Percentiles rank a stretch among this genome's conserved stretches.
Evolutionary conservation across 1,140 invertebrate species (phyloP).

Genomic region (Lepidurus packardi): DNA sequence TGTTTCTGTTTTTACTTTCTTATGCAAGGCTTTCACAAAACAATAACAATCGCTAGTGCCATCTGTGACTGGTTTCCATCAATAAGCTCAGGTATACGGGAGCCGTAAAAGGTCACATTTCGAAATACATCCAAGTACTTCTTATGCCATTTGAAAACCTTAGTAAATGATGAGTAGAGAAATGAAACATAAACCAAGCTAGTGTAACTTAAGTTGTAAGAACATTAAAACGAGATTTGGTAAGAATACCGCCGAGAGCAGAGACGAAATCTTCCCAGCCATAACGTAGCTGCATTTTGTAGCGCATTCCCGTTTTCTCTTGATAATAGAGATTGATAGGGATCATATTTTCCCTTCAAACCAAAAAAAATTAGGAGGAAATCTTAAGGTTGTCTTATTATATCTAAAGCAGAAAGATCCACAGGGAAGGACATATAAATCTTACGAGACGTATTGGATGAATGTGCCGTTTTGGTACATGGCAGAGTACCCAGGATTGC

Average conservation of each 20-base stretch:
- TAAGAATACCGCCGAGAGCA: neutral
- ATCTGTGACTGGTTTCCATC: no score
- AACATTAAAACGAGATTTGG: neutral
- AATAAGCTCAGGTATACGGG: no score
- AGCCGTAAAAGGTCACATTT: no score
- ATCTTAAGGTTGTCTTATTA: neutral
- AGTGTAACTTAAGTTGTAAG: no score
- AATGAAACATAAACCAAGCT: no score
- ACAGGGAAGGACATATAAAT: neutral
- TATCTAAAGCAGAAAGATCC: no score
- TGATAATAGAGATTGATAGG: neutral
- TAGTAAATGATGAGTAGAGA: neutral
- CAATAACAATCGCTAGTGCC: no score
- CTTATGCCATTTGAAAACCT: no score
- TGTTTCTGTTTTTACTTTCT: no score
- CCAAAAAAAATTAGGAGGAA: neutral
- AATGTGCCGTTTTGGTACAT: neutral
- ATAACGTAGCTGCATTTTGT: neutral
- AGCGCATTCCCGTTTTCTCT: slow-evolving; percentile 12
- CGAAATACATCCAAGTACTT: no score
- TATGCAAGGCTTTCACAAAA: no score
- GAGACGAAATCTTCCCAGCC: slow-evolving; percentile 14
- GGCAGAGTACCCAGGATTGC: neutral
- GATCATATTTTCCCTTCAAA: neutral
- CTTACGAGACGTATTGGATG: neutral